A percentile compares a stretch with the other conserved stretches of the same genome.
These are phyloP conservation scores for Bungarus multicinctus DNA, from an alignment of 2,113 vertebrate genomes.

Conservation along the genomic window DNA sequence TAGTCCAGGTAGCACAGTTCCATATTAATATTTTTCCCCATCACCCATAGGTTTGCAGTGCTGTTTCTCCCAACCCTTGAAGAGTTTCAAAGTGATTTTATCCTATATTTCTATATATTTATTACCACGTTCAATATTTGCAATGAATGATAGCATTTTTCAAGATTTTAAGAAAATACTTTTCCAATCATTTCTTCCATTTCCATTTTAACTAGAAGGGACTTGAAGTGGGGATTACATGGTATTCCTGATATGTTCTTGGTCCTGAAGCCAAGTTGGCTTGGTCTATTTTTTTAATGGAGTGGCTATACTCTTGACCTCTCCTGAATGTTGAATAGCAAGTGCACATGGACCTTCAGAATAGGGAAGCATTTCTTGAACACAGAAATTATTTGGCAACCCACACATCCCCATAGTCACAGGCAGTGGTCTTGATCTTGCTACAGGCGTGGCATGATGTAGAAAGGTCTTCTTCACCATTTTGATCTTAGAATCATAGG, in stretches of 20 bases:
- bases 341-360: background rate
- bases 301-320: background rate
- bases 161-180: background rate
- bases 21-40: background rate
- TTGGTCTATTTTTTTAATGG: background rate
- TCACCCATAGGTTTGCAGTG: background rate
- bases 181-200: background rate
- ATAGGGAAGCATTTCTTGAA: background rate
- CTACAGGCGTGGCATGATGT: background rate
- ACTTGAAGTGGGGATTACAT: background rate
- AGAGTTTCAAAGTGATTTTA: background rate
- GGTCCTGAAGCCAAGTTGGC: background rate
- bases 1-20: conserved; percentile 75
- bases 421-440: background rate
- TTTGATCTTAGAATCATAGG: background rate
- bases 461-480: background rate
- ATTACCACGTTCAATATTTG: background rate
- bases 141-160: background rate
- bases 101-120: background rate
- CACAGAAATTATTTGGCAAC: background rate
- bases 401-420: background rate
- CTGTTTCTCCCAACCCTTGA: background rate
- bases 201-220: background rate
- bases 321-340: background rate
- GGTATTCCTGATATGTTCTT: background rate